Evolutionary conservation across 1,140 invertebrate species (phyloP).

Genomic region (Atopsyche davidsoni): DNA sequence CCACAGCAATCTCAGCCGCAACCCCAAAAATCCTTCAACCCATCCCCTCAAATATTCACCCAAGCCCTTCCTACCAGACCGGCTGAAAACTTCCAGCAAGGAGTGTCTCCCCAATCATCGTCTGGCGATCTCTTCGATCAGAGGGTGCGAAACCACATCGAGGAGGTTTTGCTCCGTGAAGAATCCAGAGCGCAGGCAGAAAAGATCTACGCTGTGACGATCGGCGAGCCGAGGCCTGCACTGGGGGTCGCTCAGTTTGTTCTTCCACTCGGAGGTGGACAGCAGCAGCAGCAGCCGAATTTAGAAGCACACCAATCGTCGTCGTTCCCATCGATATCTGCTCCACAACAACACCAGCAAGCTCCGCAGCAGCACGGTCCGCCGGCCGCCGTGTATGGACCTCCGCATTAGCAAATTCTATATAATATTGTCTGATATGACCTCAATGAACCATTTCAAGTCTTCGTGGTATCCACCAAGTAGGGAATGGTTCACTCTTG

Average conservation of each 20-base stretch:
- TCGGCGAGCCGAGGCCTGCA: conserved; percentile 2
- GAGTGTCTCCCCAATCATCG: background rate
- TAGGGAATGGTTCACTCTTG: too few relatives aligned
- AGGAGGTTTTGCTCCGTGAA: conserved; percentile 14
- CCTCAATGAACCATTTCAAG: too few relatives aligned
- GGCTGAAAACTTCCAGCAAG: too few relatives aligned
- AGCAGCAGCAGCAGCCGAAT: too few relatives aligned
- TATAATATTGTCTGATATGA: background rate
- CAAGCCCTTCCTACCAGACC: background rate
- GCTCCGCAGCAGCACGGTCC: background rate
- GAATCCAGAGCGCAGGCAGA: conserved; percentile 10
- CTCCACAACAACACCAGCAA: too few relatives aligned
- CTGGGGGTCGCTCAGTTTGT: conserved; percentile 4
- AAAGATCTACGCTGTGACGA: background rate
- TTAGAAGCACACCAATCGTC: too few relatives aligned
- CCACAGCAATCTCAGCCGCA: background rate
- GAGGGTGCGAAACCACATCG: conserved; percentile 2
- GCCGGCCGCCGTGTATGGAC: too few relatives aligned
- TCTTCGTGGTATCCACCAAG: too few relatives aligned
- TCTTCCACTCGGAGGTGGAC: too few relatives aligned
- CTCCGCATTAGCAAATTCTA: background rate
- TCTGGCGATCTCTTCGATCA: conserved; percentile 3
- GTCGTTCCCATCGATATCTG: too few relatives aligned
- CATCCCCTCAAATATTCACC: background rate
- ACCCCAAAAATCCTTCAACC: background rate